Evolutionary conservation across 2,888 invertebrate genomes (phyloP), one percentile per base, ranked within the genome.

Genomic region (Podabrus alpinus): DNA sequence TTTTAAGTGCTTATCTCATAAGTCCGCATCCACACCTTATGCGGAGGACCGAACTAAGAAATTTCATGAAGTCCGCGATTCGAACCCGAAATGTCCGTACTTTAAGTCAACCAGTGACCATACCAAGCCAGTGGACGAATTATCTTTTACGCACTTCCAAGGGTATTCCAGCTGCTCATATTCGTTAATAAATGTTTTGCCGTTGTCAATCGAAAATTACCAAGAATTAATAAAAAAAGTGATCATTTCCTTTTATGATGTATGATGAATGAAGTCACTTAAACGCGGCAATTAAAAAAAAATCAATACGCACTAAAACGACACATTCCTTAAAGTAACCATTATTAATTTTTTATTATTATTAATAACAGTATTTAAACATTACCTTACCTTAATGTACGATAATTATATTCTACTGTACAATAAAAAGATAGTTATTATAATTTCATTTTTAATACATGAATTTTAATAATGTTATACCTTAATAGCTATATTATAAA

Each of bases 401-500:
- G 77, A 73, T 79, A 79, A 79, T 79, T 69, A 74, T 76, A 79
- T 79, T 79, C 77, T 69, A 71, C 72, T 62, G 62, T 67, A 59
- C 69, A 69, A 67, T 71, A 76, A 76, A 76, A 76, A 61, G 60
- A 45, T 61, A 60, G 74, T 77, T 71, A 77, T 69, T 71, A 64
- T 71, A 71, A 60, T 74, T 73, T 74, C 72, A 72, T 70, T 61
- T 45, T 61, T 25, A 70, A 71, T 72, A 74, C 75, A 69, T 68
- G 70, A 73, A 75, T 66, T 19, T 64, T 73, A 77, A 78, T 78
- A 78, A 73, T 72, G 71, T 45, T 67, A 67, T 71, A 67, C 73
- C 66, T 78, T 75, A 74, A 64, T 70, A 74, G 69, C 71, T 73
- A 73, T 73, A 72, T 69, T 75, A 76, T 78, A 78, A 79, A 79